phyloP scores from a whole-genome alignment of 2,113 vertebrate genomes.

The Pristiophorus japonicus region DNA sequence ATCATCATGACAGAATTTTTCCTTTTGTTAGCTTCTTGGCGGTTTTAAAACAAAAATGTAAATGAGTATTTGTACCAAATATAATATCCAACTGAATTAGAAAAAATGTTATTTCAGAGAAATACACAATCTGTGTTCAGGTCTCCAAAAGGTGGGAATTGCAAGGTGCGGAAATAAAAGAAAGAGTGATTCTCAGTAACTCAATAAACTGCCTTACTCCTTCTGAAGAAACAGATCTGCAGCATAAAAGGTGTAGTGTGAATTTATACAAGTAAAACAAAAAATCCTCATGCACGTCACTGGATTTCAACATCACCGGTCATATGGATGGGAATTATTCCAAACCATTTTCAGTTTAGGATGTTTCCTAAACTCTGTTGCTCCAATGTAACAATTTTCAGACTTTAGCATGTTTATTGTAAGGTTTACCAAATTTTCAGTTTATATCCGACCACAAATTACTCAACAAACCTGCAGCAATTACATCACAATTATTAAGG shows the following conservation, averaged over 20 bases:
- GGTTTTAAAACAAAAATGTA: neutral
- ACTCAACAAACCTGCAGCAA: neutral
- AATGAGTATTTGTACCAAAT: neutral
- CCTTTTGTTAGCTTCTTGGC: neutral
- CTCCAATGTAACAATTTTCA: neutral
- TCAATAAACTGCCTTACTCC: neutral
- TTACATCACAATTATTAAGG: neutral
- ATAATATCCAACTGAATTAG: neutral
- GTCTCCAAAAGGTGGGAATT: neutral
- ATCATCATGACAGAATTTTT: neutral
- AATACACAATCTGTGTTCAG: neutral
- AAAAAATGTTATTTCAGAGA: neutral
- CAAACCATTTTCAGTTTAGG: neutral
- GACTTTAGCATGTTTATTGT: neutral
- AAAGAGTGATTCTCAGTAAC: neutral
- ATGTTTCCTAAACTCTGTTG: neutral
- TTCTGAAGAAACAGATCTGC: neutral
- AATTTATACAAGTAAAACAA: too few species aligned
- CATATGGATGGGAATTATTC: neutral
- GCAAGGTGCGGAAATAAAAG: neutral
- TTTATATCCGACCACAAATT: neutral
- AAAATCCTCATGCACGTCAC: neutral
- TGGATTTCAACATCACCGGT: neutral
- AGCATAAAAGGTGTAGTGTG: neutral
- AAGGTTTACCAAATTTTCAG: neutral